Conservation (phyloP, 2,888 invertebrate species). For the Volucella zonaria region DNA sequence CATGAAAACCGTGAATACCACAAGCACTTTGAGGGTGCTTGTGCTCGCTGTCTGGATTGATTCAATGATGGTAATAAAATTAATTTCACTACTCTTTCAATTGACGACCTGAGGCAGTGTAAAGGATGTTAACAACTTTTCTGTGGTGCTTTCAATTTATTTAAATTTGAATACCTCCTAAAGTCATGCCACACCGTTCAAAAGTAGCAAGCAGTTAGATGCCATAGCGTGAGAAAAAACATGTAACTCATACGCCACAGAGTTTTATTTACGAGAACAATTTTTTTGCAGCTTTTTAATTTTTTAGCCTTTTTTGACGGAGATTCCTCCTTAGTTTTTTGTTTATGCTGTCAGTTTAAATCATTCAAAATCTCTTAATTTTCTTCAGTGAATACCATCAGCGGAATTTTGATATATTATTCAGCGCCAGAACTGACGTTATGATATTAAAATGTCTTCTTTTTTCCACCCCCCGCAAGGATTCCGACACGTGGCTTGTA, state of each 20-base stretch:
- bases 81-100: background rate
- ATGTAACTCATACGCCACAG: constrained; percentile 10
- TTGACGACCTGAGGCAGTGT: background rate
- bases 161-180: too few relatives aligned
- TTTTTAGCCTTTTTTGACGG: too few relatives aligned
- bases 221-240: background rate
- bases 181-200: too few relatives aligned
- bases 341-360: background rate
- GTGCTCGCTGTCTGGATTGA: background rate
- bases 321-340: background rate
- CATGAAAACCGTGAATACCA: background rate
- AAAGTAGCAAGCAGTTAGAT: too few relatives aligned
- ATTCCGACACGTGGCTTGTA: too few relatives aligned
- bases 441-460: constrained; percentile 9
- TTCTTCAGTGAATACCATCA: constrained; percentile 1
- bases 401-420: constrained; percentile 16
- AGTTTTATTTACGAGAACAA: too few relatives aligned
- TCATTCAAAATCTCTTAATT: constrained; percentile 9
- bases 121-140: background rate
- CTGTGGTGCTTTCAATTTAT: too few relatives aligned
- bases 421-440: constrained; percentile 6
- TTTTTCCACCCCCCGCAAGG: background rate
- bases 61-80: background rate
- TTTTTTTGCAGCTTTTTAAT: background rate
- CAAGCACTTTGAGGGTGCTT: constrained; percentile 1